Base-by-base conservation (phyloP, 2,888 invertebrate genomes). In the Euproctis similis region DNA sequence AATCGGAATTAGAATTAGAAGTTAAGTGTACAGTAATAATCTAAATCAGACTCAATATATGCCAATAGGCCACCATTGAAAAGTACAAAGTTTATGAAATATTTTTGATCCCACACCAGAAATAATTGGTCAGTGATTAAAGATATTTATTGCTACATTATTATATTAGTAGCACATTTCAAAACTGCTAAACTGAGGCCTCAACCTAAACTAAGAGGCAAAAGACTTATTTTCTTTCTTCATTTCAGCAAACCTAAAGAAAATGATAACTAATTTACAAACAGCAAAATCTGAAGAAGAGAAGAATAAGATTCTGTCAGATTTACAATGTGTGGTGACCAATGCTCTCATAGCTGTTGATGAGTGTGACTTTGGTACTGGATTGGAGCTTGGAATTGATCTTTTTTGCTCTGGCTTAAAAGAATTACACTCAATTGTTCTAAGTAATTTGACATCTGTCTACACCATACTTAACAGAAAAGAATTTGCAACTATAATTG, bases 311-410 rank as follows among this genome's bases (percentile, higher is more conserved):
- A 73, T 88, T 14, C 80, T 93, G 35, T 89, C 90, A 11, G 88
- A 90, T 13, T 63, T 97, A 2, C 93, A 95, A 52, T 93, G 94
- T 31, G 80, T 95, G 1, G 88, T 96, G 36, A 95, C 93, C 2
- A 90, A 90, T 31, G 91, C 95, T 4, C 93, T 90, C 65, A 95
- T 95, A 65, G 98, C 97, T 0, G 90, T 93, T 31, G 98, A 98
- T 60, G 98, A 98, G 68, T 93, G 93, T 60, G 97, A 98, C 68
- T 97, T 96, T 74, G 98, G 97, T 0, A 96, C 95, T 29, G 93
- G 95, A 0, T 70, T 98, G 1, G 97, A 98, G 69, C 81, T 94
- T 18, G 97, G 96, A 0, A 89, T 95, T 44, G 91, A 94, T 67
- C 74, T 98, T 25, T 94, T 97, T 61, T 90, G 89, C 37, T 92